Percentiles rank a stretch among this genome's conserved stretches.
Evolutionary conservation across 2,797 vertebrate species (phyloP).

Genomic region (Poecilia velifera): DNA sequence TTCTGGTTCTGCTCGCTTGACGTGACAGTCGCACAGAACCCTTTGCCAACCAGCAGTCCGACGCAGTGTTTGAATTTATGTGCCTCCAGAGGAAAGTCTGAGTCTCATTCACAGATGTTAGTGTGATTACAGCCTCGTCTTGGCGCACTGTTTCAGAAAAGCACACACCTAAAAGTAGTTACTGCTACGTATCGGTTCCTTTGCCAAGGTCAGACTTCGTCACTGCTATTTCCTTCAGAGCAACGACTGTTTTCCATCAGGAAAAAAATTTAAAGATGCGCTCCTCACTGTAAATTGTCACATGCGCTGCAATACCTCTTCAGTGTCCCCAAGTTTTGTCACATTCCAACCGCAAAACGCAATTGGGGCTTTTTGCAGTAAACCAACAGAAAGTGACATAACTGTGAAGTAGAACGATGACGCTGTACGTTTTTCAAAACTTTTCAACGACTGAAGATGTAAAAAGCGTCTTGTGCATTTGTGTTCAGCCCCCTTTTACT

Average conservation of each 20-base stretch:
- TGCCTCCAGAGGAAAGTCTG: conserved; percentile 66
- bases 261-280: neutral
- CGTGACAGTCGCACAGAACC: conserved; percentile 47
- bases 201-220: conserved; percentile 8
- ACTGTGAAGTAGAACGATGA: neutral
- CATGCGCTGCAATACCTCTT: neutral
- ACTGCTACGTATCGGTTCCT: conserved; percentile 33
- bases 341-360: neutral
- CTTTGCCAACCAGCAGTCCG: conserved; percentile 41
- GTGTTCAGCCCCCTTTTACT: neutral
- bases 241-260: neutral
- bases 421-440: neutral
- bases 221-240: conserved; percentile 14
- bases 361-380: neutral
- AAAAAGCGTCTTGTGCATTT: neutral
- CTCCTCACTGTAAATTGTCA: neutral
- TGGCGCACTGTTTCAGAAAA: conserved; percentile 37
- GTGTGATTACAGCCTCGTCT: conserved; percentile 55
- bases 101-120: conserved; percentile 71
- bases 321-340: neutral
- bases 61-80: conserved; percentile 25
- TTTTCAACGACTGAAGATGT: neutral
- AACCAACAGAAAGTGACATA: neutral
- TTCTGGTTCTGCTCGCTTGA: conserved; percentile 57
- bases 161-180: conserved; percentile 46